Evolutionary conservation across 2,888 invertebrate species (phyloP), one percentile per base, ranked within the genome.

Genomic region (Sericinus montela): DNA sequence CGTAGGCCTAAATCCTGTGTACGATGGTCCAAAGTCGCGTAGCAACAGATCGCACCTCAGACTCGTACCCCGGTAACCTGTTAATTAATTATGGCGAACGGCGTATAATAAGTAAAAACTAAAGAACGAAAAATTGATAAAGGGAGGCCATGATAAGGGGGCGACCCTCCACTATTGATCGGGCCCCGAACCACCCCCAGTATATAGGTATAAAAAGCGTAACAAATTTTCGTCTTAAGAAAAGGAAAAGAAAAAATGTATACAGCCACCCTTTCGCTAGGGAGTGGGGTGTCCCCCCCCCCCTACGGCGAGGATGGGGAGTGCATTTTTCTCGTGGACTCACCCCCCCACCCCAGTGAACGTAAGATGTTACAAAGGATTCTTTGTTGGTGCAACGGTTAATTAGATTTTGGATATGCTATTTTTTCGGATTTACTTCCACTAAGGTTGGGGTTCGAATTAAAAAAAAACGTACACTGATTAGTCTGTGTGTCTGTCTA

Each of bases 151-250:
- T 78, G 79, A 77, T 78, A 78, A 76, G 70, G 79, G 71, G 75
- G 69, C 54, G 66, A 65, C 70, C 60, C 58, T 52, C 66, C 65
- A 72, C 65, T 85, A 86, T 86, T 81, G 87, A 87, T 85, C 87
- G 80, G 75, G 62, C 60, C 58, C 61, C 59, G 50, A 54, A 56
- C 74, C 77, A 71, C 80, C 79, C 78, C 60, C 55, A 57, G 67
- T 69, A 70, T 83, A 82, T 82, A 87, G 83, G 83, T 87, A 88
- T 87, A 88, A 87, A 88, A 88, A 88, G 85, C 86, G 88, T 88
- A 87, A 88, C 88, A 88, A 88, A 88, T 88, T 87, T 88, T 87
- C 88, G 88, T 88, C 87, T 87, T 87, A 87, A 88, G 88, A 87
- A 87, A 88, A 87, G 81, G 86, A 87, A 86, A 84, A 84, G 86